Evolutionary conservation across 64 coral and sea anemone species (phyloP).

Genomic region (Acropora tenuis): DNA sequence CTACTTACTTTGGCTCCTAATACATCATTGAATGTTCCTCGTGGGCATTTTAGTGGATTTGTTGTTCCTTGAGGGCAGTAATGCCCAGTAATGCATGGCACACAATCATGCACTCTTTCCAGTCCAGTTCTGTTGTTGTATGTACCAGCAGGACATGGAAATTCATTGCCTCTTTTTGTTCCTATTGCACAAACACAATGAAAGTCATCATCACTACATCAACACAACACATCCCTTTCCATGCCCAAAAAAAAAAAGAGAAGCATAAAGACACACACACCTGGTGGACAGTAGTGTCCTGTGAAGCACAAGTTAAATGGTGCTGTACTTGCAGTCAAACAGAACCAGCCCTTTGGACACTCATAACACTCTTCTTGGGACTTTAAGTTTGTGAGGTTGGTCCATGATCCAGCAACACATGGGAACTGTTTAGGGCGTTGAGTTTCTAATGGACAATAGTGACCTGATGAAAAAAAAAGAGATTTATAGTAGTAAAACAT

Average conservation of each 20-base stretch:
- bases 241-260: too few relatives aligned
- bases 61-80: constrained; percentile 88
- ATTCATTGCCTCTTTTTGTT: constrained; percentile 89
- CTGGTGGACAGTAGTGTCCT: constrained; percentile 91
- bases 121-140: constrained; percentile 93
- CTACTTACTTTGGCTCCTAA: constrained; percentile 69
- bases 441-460: constrained; percentile 91
- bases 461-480: constrained; percentile 47
- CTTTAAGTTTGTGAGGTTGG: constrained; percentile 88
- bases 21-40: constrained; percentile 85
- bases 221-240: too few relatives aligned
- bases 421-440: constrained; percentile 89
- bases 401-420: constrained; percentile 91
- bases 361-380: constrained; percentile 90
- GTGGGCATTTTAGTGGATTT: constrained; percentile 78
- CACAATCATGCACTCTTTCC: constrained; percentile 85
- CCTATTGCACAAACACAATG: constrained; percentile 28
- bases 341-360: constrained; percentile 96
- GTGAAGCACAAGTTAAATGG: constrained; percentile 76
- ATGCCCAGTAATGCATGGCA: constrained; percentile 80
- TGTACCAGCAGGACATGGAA: constrained; percentile 91
- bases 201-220: neutral
- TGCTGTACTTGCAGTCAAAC: constrained; percentile 69
- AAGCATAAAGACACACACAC: constrained; percentile 15
- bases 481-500: neutral